Percentiles rank a stretch among this genome's conserved stretches.
These are phyloP conservation scores for Drosophila subsilvestris DNA, from an alignment of 2,888 invertebrate species.

Conservation along the genomic window DNA sequence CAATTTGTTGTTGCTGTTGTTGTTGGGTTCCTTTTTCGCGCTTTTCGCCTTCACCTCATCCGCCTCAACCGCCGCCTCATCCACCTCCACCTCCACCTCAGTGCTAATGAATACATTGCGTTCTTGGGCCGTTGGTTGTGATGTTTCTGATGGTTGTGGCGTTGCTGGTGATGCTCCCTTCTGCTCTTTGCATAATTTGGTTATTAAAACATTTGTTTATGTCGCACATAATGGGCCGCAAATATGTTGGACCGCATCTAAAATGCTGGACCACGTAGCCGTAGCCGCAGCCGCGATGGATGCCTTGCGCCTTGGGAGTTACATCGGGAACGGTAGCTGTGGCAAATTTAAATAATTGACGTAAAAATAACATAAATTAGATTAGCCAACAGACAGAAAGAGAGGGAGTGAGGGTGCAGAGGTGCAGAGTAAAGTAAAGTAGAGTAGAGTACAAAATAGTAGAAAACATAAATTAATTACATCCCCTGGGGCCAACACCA, in stretches of 20 bases:
- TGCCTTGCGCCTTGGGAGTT: slow-evolving; percentile 12
- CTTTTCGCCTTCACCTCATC: not conserved
- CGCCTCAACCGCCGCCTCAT: too few species aligned
- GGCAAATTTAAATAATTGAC: slow-evolving; percentile 51
- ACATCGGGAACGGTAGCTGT: slow-evolving; percentile 25
- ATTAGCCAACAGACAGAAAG: slow-evolving; percentile 6
- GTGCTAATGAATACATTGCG: slow-evolving; percentile 60
- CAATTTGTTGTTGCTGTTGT: not conserved
- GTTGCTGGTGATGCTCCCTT: slow-evolving; percentile 10
- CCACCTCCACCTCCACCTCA: slow-evolving; percentile 1
- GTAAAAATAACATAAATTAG: slow-evolving; percentile 44
- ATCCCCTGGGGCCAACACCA: not conserved
- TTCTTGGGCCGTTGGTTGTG: slow-evolving; percentile 24
- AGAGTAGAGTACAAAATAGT: slow-evolving; percentile 21
- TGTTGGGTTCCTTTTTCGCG: slow-evolving; percentile 37
- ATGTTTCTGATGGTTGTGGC: slow-evolving; percentile 18
- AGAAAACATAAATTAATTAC: slow-evolving; percentile 33
- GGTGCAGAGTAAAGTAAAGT: too few species aligned
- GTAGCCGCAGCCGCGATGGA: not conserved
- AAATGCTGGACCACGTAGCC: not conserved
- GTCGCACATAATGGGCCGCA: slow-evolving; percentile 62
- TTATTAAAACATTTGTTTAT: slow-evolving; percentile 78
- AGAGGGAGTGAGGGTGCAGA: too few species aligned
- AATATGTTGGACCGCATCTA: slow-evolving; percentile 37
- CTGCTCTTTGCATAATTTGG: slow-evolving; percentile 69